phyloP scores from a whole-genome alignment of 2,797 vertebrate species.

The Tragopan temminckii region DNA sequence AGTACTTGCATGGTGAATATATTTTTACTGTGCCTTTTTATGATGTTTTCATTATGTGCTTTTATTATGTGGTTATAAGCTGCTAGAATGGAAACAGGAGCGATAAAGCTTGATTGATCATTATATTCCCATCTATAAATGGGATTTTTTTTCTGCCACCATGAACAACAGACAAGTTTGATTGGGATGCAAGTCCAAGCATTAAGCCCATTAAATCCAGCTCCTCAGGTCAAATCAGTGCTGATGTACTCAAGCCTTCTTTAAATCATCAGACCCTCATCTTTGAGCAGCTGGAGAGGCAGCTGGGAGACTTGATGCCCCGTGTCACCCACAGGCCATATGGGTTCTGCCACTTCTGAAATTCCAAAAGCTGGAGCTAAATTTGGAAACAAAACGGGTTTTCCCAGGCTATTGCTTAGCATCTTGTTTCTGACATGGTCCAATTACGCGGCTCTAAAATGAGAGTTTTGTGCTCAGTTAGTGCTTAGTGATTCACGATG shows the following conservation, averaged over 20 bases:
- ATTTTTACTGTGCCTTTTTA: conserved; percentile 67
- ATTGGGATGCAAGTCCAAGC: neutral
- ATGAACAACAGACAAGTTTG: conserved; percentile 32
- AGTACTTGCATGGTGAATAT: conserved; percentile 31
- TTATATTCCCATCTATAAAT: conserved; percentile 43
- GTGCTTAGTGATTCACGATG: neutral
- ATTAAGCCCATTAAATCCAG: conserved; percentile 20
- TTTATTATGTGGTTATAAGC: conserved; percentile 71
- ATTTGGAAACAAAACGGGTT: neutral
- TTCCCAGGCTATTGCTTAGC: neutral
- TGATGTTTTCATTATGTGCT: conserved; percentile 66
- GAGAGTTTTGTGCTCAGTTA: neutral
- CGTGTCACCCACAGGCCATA: neutral
- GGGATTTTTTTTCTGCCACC: conserved; percentile 3
- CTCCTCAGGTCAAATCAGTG: neutral
- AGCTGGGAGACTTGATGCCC: neutral
- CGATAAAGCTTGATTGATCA: conserved; percentile 63
- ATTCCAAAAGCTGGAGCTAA: neutral
- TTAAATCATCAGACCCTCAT: neutral
- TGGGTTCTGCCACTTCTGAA: neutral
- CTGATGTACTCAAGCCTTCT: neutral
- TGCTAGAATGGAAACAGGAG: conserved; percentile 54
- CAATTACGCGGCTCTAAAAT: neutral
- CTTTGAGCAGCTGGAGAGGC: neutral
- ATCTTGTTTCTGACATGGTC: neutral